phyloP scores from a whole-genome alignment of 2,888 invertebrate genomes.

The Blastobasis adustella region DNA sequence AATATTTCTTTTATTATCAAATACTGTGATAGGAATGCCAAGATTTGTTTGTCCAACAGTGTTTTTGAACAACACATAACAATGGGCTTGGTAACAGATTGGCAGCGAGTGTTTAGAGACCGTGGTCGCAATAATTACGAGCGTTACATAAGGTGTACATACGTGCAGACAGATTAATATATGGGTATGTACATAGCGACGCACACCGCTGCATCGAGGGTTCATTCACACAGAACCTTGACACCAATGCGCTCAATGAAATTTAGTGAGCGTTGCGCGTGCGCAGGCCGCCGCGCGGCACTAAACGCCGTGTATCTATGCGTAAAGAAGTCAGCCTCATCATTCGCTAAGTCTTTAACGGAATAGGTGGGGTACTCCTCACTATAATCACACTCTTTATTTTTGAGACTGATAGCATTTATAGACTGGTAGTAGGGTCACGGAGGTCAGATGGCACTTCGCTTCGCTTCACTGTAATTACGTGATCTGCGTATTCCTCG shows the following conservation, averaged over 20 bases:
- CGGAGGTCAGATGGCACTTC: no score
- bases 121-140: neutral
- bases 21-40: no score
- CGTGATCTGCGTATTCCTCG: no score
- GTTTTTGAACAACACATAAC: neutral
- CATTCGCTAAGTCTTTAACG: neutral
- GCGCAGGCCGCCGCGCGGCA: neutral
- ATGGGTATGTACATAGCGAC: conserved; percentile 8
- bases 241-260: conserved; percentile 39
- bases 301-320: neutral
- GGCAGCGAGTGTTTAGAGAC: neutral
- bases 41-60: no score
- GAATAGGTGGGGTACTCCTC: neutral
- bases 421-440: no score
- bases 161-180: conserved; percentile 16
- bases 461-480: no score
- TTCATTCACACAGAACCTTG: conserved; percentile 57
- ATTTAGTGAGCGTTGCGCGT: conserved; percentile 31
- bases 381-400: no score
- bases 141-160: neutral
- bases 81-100: neutral
- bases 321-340: neutral
- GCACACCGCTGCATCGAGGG: conserved; percentile 20
- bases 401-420: no score
- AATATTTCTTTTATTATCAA: no score